Evolutionary conservation across 1,140 invertebrate genomes (phyloP), one percentile per base, ranked within the genome.

Genomic region (Andrena cerasifolii): DNA sequence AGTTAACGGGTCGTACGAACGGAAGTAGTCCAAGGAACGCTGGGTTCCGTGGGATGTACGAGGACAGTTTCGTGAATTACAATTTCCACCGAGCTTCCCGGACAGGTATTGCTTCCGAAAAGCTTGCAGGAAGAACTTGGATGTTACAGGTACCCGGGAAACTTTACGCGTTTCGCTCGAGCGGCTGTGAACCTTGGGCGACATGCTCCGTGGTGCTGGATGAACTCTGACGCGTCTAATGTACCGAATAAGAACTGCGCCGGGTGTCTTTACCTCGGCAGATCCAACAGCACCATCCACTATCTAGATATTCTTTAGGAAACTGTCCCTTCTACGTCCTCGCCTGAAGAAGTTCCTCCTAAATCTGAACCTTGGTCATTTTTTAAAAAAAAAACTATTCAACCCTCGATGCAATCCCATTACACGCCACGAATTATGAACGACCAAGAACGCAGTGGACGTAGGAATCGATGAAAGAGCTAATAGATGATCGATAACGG

Each of bases 401-500:
- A n/a, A n/a, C n/a, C n/a, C n/a, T n/a, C n/a, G n/a, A n/a, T n/a
- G n/a, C n/a, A 49, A n/a, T n/a, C 3, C 5, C 3, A n/a, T 14
- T 1, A 14, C 10, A n/a, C 16, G 5, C 0, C 45, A 18, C n/a
- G 45, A 5, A 3, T 49, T 54, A 3, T 26, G 16, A 2, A 14
- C 10, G 3, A 21, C 26, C 3, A 54, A 18, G 12, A 40, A 14
- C 36, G 14, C 4, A 18, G 10, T n/a, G 31, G 24, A 58, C 3
- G 21, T 28, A 12, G 8, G 54, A 43, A 47, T 28, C 26, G 49
- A 62, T 47, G 31, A 31, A 58, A 4, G 56, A 33, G 3, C 3
- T 26, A 31, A 61, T 18, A 33, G 56, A 8, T 56, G 28, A 58
- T 59, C 65, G 65, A 63, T 70, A 47, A 8, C 31, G 51, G n/a